These are phyloP conservation scores for Toxonevra muliebris DNA, from an alignment of 2,888 invertebrate genomes.

Conservation along the genomic window DNA sequence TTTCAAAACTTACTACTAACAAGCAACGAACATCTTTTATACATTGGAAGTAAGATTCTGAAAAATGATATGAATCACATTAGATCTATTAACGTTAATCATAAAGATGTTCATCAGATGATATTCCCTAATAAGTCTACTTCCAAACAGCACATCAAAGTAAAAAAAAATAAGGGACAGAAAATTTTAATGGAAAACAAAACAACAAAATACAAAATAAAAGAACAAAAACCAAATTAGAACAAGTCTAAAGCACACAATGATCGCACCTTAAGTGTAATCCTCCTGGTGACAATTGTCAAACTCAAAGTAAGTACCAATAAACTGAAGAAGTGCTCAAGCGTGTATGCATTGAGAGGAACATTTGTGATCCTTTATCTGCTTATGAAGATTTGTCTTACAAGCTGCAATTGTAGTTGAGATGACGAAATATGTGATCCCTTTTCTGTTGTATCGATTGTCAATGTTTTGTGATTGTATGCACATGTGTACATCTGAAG, in stretches of 20 bases:
- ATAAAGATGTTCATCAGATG: no score
- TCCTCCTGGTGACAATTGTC: slow-evolving; percentile 7
- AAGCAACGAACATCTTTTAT: no score
- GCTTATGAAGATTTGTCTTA: slow-evolving; percentile 24
- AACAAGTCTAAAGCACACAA: background rate
- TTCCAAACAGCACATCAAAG: no score
- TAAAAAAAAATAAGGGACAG: no score
- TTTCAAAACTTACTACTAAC: slow-evolving; percentile 20
- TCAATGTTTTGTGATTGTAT: no score
- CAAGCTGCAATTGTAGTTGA: slow-evolving; percentile 34
- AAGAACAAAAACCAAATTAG: no score
- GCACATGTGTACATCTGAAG: background rate
- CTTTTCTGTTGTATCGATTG: slow-evolving; percentile 3
- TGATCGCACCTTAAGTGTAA: slow-evolving; percentile 12
- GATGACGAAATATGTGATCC: slow-evolving; percentile 35
- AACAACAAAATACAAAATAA: no score
- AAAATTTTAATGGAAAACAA: no score
- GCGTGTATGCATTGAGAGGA: background rate
- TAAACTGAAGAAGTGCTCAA: background rate
- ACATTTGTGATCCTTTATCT: background rate
- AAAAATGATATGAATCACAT: no score
- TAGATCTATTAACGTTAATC: no score
- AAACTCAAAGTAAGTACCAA: background rate
- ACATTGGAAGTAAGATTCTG: no score
- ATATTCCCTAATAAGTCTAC: no score